Conservation (phyloP, 2,888 invertebrate species). For the Hirtodrosophila confusa region DNA sequence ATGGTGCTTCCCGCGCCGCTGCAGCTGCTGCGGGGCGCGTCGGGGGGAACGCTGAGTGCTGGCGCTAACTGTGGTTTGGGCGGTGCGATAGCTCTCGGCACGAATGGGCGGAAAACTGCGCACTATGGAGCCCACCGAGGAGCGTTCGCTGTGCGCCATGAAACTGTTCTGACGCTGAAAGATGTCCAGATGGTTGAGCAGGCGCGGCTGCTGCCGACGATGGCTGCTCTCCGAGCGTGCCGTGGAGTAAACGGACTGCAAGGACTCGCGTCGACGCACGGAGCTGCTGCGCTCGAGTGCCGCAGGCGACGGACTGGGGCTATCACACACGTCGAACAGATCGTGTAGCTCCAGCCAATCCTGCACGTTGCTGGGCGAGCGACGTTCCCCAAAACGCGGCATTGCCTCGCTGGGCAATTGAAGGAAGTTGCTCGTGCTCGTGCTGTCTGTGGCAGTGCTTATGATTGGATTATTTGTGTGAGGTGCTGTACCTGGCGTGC, state of each 20-base stretch:
- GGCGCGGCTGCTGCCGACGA: slow-evolving; percentile 52
- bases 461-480: slow-evolving; percentile 34
- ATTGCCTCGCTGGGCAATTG: slow-evolving; percentile 62
- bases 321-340: slow-evolving; percentile 66
- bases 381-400: slow-evolving; percentile 82
- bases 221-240: slow-evolving; percentile 71
- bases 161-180: slow-evolving; percentile 81
- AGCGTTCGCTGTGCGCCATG: slow-evolving; percentile 80
- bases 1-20: slow-evolving; percentile 59
- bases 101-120: slow-evolving; percentile 80
- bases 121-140: slow-evolving; percentile 82
- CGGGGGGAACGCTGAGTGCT: slow-evolving; percentile 44
- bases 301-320: slow-evolving; percentile 4
- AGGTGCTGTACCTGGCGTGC: slow-evolving; percentile 77
- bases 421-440: slow-evolving; percentile 40
- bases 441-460: slow-evolving; percentile 20
- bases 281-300: slow-evolving; percentile 37
- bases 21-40: slow-evolving; percentile 29
- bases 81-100: slow-evolving; percentile 61
- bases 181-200: slow-evolving; percentile 74
- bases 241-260: slow-evolving; percentile 70
- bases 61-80: slow-evolving; percentile 48
- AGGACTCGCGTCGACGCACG: slow-evolving; percentile 65
- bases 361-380: slow-evolving; percentile 83
- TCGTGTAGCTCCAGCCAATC: slow-evolving; percentile 84